Evolutionary conservation across 2,113 vertebrate species (phyloP), one percentile per base, ranked within the genome.

Genomic region (Acanthisitta chloris): DNA sequence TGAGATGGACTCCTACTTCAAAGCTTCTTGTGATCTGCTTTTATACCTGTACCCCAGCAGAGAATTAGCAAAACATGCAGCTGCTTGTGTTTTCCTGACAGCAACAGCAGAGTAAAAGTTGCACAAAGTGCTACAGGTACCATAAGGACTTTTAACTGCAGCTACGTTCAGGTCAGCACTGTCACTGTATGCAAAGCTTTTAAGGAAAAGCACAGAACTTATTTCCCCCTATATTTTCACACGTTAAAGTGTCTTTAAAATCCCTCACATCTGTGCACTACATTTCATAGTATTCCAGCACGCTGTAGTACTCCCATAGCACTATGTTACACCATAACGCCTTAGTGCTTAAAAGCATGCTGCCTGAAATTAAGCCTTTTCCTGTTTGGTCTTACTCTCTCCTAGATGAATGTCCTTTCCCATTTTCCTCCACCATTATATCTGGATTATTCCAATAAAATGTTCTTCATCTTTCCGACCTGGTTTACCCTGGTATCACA

Each of bases 281-380:
- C 26, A 7, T 66, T 91, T 83, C 40, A 12, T 86, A 94, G 83
- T 93, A 91, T 25, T 67, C 43, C 91, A 94, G 92, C 82, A 81
- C 24, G 17, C 0, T 58, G 92, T 67, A 97, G 80, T 88, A 72
- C 65, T 80, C 61, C 51, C 57, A 6, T 23, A 52, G 46, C 72
- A 66, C 70, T 62, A 66, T n/a, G 8, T 86, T 94, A 77, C 72
- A 95, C 78, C 48, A 58, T 17, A 76, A 92, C 73, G 77, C 85
- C 86, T 91, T 76, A 26, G 8, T 67, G 34, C 86, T 90, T 48
- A 66, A 88, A 92, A 95, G 77, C 91, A 80, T 26, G 16, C 85
- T 90, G 92, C 92, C 82, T 67, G 58, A 92, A 95, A 96, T 88
- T 59, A 81, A 81, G 95, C 71, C 74, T 70, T 74, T 86, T 82